phyloP scores from a whole-genome alignment of 2,797 vertebrate genomes.

The Enteromius argenteus region DNA sequence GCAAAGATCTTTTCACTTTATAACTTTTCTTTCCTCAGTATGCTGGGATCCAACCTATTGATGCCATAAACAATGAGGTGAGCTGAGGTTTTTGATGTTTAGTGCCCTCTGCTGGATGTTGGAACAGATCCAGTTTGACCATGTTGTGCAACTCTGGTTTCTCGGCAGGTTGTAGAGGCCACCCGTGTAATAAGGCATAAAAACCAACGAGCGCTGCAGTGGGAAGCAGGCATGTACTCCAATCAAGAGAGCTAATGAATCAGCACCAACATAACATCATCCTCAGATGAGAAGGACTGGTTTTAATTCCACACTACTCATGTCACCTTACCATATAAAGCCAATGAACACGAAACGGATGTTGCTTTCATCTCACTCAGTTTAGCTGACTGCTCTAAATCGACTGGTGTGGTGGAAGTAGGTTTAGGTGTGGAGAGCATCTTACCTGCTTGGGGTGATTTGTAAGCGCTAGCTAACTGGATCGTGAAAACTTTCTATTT shows the following conservation, averaged over 20 bases:
- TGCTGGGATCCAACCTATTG: slow-evolving; percentile 85
- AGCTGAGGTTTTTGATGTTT: slow-evolving; percentile 21
- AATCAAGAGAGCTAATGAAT: slow-evolving; percentile 74
- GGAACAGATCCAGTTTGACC: not conserved
- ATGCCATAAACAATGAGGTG: slow-evolving; percentile 90
- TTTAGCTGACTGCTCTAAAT: not conserved
- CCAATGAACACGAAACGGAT: not conserved
- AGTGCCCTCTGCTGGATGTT: not conserved
- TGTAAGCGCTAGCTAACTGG: slow-evolving; percentile 1
- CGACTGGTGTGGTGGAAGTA: slow-evolving; percentile 14
- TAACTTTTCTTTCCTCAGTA: slow-evolving; percentile 78
- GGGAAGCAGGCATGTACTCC: slow-evolving; percentile 85
- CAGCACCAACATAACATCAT: slow-evolving; percentile 6
- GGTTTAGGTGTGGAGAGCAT: slow-evolving; percentile 25
- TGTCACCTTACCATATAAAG: not conserved
- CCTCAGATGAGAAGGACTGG: slow-evolving; percentile 38
- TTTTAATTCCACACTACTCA: slow-evolving; percentile 38
- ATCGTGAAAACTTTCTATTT: not conserved
- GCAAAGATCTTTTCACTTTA: not conserved
- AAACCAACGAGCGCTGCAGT: slow-evolving; percentile 81
- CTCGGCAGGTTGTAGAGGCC: slow-evolving; percentile 85
- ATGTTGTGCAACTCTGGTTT: slow-evolving; percentile 11
- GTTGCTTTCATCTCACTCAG: slow-evolving; percentile 6
- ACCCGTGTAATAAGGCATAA: slow-evolving; percentile 87
- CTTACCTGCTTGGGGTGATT: slow-evolving; percentile 9